Conservation (phyloP, 2,888 invertebrate species). For the Tetrapedia diversipes region DNA sequence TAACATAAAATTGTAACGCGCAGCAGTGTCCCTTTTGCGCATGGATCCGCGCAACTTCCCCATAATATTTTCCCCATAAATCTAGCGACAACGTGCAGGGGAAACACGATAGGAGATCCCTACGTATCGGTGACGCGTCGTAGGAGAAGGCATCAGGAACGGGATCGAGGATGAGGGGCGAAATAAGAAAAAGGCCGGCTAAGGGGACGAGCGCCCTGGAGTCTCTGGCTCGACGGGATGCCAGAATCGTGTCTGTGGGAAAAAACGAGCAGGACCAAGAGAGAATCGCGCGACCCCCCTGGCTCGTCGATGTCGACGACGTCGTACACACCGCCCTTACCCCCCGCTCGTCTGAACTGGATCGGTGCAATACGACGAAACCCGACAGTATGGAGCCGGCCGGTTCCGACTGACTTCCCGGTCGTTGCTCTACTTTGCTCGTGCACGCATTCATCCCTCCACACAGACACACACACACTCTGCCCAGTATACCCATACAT, state of each 20-base stretch:
- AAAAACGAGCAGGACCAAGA: constrained; percentile 24
- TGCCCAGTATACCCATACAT: constrained; percentile 21
- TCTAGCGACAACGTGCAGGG: constrained; percentile 17
- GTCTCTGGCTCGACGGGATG: constrained; percentile 48
- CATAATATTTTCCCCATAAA: too few species aligned
- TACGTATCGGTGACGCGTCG: constrained; percentile 26
- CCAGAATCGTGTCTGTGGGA: constrained; percentile 29
- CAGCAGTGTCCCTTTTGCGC: too few species aligned
- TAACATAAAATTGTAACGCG: too few species aligned
- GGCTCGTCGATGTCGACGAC: constrained; percentile 33
- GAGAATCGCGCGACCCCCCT: constrained; percentile 40
- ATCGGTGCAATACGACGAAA: constrained; percentile 74
- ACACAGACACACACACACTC: constrained; percentile 23
- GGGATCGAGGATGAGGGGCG: constrained; percentile 39
- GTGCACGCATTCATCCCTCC: constrained; percentile 52
- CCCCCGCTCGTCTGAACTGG: constrained; percentile 61
- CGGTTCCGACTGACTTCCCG: constrained; percentile 73
- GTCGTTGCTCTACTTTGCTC: constrained; percentile 79
- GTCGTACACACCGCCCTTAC: constrained; percentile 39
- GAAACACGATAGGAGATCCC: constrained; percentile 29
- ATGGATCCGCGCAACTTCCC: too few species aligned
- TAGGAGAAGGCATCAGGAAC: constrained; percentile 23
- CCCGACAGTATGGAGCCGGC: constrained; percentile 77
- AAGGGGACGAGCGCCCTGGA: background rate
- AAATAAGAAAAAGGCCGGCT: constrained; percentile 47